Base-by-base conservation (phyloP, 1,140 invertebrate species). In the Stenopsyche tienmushanensis region DNA sequence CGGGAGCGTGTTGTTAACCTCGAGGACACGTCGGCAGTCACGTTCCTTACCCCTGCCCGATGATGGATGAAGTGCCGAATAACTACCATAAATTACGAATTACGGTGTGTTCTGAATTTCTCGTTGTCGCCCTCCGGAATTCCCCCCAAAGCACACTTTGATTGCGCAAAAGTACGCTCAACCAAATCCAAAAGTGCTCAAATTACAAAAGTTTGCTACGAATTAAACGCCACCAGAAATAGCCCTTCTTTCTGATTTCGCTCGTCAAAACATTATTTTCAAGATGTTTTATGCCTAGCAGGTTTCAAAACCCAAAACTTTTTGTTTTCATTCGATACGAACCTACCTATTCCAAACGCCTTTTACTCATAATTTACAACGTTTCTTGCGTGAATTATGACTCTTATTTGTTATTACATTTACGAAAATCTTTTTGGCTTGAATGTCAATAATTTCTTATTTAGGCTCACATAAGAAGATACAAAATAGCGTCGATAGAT, bases 51-150 rank as follows among this genome's bases (percentile, higher is more conserved):
- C 23, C 57, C 18, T 1, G 2, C n/a, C 3, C 39, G 18, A 62
- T 68, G 66, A 65, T 65, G 62, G 66, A 68, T 68, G 62, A 57
- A 68, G 62, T 68, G 66, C 66, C 66, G 57, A 68, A 68, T 67
- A 68, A 68, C 42, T 44, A 65, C 59, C 62, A 65, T 50, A 57
- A 68, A 65, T 68, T 63, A 68, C 54, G 58, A 68, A 68, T 68
- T 64, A 64, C 62, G 52, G 9, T 44, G 49, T 50, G 39, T 15
- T 42, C 44, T 9, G 34, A 41, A 60, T 47, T 60, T 60, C 44
- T 17, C 42, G 23, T 34, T 29, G 24, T 60, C 41, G 34, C 55
- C 55, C 39, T 18, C 24, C 20, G 5, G 15, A 13, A 15, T 47
- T 18, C 55, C n/a, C 55, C 29, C 52, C 52, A 39, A 26, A 25